phyloP scores from a whole-genome alignment of 1,140 invertebrate species.

The Anadara kagoshimensis region DNA sequence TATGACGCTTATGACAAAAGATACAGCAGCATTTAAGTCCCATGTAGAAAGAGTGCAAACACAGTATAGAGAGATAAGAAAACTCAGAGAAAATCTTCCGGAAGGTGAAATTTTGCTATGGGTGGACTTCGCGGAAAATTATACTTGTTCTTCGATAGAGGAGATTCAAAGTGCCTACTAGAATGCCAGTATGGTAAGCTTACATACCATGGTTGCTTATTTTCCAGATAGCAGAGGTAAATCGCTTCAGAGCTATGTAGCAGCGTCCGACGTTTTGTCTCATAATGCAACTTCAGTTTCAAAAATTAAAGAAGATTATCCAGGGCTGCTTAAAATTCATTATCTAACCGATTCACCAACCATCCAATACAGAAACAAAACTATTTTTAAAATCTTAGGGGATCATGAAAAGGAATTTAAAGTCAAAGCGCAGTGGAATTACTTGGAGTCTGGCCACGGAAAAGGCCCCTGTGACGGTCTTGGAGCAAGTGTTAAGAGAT shows the following conservation, averaged over 20 bases:
- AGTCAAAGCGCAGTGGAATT: conserved; percentile 6
- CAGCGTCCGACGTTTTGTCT: conserved; percentile 10
- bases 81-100: conserved; percentile 40
- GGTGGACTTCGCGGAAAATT: conserved; percentile 55
- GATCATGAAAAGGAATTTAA: conserved; percentile 14
- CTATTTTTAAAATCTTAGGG: not conserved
- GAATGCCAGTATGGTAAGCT: conserved; percentile 14
- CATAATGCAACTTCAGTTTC: conserved; percentile 14
- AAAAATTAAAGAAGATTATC: not conserved
- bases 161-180: conserved; percentile 40
- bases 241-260: conserved; percentile 5
- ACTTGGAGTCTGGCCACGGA: conserved; percentile 1
- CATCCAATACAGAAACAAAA: conserved; percentile 16
- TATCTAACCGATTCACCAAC: conserved; percentile 22
- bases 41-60: conserved; percentile 29
- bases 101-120: conserved; percentile 30
- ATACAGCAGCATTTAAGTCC: conserved; percentile 24
- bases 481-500: conserved; percentile 7
- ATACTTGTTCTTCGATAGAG: conserved; percentile 31
- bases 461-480: not conserved
- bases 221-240: not conserved
- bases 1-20: conserved; percentile 12
- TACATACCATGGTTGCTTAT: conserved; percentile 20
- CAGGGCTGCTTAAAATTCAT: conserved; percentile 4
- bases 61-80: conserved; percentile 42